Base-by-base conservation (phyloP, 2,888 invertebrate genomes). In the Ornithoptera alexandrae region DNA sequence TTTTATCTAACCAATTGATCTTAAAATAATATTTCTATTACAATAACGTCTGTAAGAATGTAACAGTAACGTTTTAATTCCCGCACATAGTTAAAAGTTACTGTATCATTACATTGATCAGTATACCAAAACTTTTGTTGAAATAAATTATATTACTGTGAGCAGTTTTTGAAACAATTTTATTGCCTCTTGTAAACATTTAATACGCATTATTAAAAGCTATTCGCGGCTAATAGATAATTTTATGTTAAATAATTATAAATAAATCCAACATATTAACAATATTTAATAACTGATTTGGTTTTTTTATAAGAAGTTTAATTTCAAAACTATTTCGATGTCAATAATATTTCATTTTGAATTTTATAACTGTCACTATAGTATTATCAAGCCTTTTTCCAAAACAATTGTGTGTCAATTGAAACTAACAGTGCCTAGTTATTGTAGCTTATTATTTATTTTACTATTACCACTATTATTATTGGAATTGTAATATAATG, bases 371-470 rank as follows among this genome's bases (percentile, higher is more conserved):
- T 60, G 59, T 18, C 22, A 39, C 50, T 60, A 62, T 57, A 50
- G 50, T 20, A 42, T 57, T 24, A 62, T 24, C 39, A 73, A 74
- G 73, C 73, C 74, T 74, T 53, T 53, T 76, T 67, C 62, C 77
- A 78, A 73, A 79, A 79, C 74, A 79, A 82, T 81, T 81, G 85
- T 84, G 85, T 88, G 92, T 92, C 92, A 92, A 92, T 92, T 92
- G 90, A 87, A 85, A 85, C 84, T 82, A 85, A 89, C 90, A 90
- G 92, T 92, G 92, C 92, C 92, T 92, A 92, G 90, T 79, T 83
- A 77, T 76, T 77, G 78, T 83, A 82, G 83, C 83, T 86, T 83
- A 84, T 86, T 82, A 81, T 80, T 80, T 79, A 72, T 77, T 75
- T 73, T 62, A 65, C 66, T 67, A 60, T 62, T 68, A 72, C 46